These are phyloP conservation scores for Brachyhypopomus occidentalis DNA, from an alignment of 2,113 vertebrate species.

Conservation along the genomic window DNA sequence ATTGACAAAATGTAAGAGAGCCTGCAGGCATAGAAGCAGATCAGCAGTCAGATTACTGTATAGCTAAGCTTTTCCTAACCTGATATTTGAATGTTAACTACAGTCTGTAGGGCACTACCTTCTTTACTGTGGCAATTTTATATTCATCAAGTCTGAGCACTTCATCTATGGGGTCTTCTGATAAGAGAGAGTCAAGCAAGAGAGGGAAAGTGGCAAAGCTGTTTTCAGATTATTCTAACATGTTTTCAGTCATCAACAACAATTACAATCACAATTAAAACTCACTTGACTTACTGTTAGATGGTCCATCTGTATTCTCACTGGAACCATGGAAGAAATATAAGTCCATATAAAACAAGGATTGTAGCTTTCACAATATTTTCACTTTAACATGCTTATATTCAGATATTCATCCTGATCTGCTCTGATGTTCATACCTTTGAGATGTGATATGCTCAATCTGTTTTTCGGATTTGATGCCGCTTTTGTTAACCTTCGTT, in stretches of 20 bases:
- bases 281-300: conserved; percentile 49
- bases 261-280: conserved; percentile 20
- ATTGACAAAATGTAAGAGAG: conserved; percentile 86
- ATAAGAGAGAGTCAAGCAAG: conserved; percentile 46
- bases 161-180: conserved; percentile 81
- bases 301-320: conserved; percentile 57
- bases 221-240: not conserved
- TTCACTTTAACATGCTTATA: not conserved
- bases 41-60: not conserved
- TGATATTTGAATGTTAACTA: not conserved
- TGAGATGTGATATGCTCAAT: conserved; percentile 78
- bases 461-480: conserved; percentile 76
- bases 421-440: conserved; percentile 68
- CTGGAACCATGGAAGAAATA: conserved; percentile 42
- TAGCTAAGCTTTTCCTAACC: not conserved
- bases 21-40: conserved; percentile 66
- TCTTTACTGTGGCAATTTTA: conserved; percentile 82
- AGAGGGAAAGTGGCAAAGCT: not conserved
- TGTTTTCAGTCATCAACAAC: conserved; percentile 41
- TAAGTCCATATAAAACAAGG: not conserved
- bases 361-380: conserved; percentile 20
- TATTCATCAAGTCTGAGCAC: conserved; percentile 82
- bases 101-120: conserved; percentile 73
- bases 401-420: not conserved
- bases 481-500: conserved; percentile 76